These are phyloP conservation scores for Bos indicus DNA, from an alignment of 2,113 vertebrate genomes.

Conservation along the genomic window DNA sequence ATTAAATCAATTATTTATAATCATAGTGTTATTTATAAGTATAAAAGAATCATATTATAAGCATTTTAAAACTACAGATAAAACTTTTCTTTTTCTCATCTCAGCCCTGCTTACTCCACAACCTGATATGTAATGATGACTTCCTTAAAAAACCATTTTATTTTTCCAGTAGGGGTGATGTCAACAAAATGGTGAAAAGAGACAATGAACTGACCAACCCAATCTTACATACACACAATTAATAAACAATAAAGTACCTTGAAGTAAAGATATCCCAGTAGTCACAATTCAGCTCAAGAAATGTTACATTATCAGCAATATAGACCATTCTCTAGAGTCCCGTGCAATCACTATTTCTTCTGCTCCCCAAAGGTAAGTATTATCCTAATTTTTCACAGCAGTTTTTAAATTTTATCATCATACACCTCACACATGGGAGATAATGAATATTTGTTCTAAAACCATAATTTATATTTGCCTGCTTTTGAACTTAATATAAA, in stretches of 20 bases:
- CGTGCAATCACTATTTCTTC: background rate
- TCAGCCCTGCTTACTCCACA: background rate
- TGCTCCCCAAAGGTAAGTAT: background rate
- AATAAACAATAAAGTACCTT: background rate
- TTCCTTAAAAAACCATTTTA: background rate
- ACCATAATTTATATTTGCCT: background rate
- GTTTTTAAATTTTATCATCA: background rate
- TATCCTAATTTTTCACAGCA: background rate
- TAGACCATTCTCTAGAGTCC: background rate
- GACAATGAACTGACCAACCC: background rate
- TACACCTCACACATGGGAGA: background rate
- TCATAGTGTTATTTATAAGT: background rate
- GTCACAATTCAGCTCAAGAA: background rate
- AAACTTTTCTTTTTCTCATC: background rate
- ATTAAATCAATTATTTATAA: constrained; percentile 12
- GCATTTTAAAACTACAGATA: background rate
- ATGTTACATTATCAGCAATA: background rate
- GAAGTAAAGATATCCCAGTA: background rate
- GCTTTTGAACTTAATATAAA: background rate
- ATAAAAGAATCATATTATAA: background rate
- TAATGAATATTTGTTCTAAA: background rate
- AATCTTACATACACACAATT: background rate
- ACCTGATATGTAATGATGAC: background rate
- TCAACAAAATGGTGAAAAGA: background rate
- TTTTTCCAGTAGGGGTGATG: background rate